phyloP scores from a whole-genome alignment of 2,113 vertebrate genomes.

The Epinephelus fuscoguttatus region DNA sequence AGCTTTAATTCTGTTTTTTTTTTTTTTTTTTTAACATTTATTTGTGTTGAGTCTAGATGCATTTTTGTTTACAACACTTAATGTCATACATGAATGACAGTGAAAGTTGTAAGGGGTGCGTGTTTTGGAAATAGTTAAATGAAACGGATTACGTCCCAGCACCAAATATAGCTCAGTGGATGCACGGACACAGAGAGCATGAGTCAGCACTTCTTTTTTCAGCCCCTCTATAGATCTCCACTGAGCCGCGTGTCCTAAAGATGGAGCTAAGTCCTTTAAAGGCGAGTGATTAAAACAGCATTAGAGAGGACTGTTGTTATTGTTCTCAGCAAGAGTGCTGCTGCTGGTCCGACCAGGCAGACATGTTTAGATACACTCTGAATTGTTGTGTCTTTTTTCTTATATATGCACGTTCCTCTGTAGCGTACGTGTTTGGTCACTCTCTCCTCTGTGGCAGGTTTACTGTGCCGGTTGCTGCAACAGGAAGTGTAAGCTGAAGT shows the following conservation, averaged over 20 bases:
- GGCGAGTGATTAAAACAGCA: slow-evolving; percentile 57
- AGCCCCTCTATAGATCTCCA: slow-evolving; percentile 42
- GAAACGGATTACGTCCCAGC: slow-evolving; percentile 24
- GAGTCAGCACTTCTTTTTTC: slow-evolving; percentile 77
- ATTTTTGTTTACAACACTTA: too few species aligned
- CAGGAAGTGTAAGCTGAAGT: slow-evolving; percentile 92
- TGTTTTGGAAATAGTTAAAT: slow-evolving; percentile 26
- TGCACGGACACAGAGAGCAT: slow-evolving; percentile 33
- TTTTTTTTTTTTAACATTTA: too few species aligned
- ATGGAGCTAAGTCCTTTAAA: slow-evolving; percentile 52
- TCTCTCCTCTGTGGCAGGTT: slow-evolving; percentile 84
- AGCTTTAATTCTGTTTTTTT: too few species aligned
- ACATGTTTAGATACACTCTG: neutral
- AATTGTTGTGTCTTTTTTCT: neutral
- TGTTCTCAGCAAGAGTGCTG: slow-evolving; percentile 8
- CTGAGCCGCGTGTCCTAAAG: slow-evolving; percentile 50
- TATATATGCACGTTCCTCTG: neutral
- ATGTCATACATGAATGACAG: neutral
- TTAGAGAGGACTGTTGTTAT: slow-evolving; percentile 38
- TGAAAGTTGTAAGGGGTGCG: neutral
- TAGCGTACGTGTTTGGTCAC: neutral
- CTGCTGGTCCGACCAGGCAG: neutral
- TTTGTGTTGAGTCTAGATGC: too few species aligned
- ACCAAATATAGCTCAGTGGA: slow-evolving; percentile 64
- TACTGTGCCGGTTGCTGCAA: slow-evolving; percentile 95